Base-by-base conservation (phyloP, 2,888 invertebrate species). In the Caradrina clavipalpis region DNA sequence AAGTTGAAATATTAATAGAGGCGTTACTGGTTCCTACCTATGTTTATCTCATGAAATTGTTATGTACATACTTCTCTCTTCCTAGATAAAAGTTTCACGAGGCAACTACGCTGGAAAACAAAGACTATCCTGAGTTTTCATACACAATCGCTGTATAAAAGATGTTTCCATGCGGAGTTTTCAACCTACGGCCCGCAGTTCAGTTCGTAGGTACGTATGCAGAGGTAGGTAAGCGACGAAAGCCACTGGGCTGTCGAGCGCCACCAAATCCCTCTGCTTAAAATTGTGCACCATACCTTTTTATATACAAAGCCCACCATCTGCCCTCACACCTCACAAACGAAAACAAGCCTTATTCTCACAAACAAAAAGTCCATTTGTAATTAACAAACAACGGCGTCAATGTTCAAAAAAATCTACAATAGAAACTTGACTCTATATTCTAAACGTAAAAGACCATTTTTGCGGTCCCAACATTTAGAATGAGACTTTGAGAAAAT, bases 181-280 rank as follows among this genome's bases (percentile, higher is more conserved):
- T 73, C 53, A 68, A 67, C 67, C 64, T 68, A 62, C 61, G 39
- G 31, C 8, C 19, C 22, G 60, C 22, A 54, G 47, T 63, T 21
- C 61, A 39, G 50, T 19, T 7, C 2, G 54, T 76, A 73, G 57
- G 82, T 82, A 85, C 75, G 60, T 76, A 87, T 81, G 85, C 88
- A 87, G 63, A 79, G 81, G 83, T 85, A 87, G 72, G 70, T 56
- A 65, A 71, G 66, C 76, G 81, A 87, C 86, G 88, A 89, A 90
- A 89, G 87, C 89, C 86, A 88, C 89, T 87, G 86, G 88, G 78
- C 86, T 74, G 80, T 82, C 85, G 75, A 82, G 80, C 86, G 86
- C 89, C 86, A 88, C 90, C 88, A 95, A 95, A 96, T 95, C 95
- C 94, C 94, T 92, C 92, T 95, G 93, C 95, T 95, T 95, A 94